phyloP scores from a whole-genome alignment of 2,113 vertebrate species.

The Nycticebus coucang region DNA sequence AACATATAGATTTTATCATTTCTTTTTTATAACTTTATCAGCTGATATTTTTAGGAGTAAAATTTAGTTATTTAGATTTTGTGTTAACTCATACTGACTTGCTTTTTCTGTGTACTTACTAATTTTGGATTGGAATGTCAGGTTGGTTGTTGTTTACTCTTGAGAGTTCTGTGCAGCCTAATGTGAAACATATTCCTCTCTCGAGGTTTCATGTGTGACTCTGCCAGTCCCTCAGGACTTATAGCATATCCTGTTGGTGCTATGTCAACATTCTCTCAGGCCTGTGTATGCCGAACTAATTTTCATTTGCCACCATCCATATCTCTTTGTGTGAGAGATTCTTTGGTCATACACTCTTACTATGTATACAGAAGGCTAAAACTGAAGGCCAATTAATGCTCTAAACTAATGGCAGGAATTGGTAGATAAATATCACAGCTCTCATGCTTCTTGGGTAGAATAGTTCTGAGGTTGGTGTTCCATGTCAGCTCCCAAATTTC shows the following conservation, averaged over 20 bases:
- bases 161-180: background rate
- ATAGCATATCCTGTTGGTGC: background rate
- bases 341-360: background rate
- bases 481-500: background rate
- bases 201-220: background rate
- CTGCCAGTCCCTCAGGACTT: background rate
- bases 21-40: background rate
- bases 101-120: background rate
- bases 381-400: background rate
- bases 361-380: background rate
- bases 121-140: background rate
- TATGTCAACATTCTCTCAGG: background rate
- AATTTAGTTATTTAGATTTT: conserved; percentile 22
- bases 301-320: background rate
- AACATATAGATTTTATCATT: background rate
- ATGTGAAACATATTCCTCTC: background rate
- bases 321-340: background rate
- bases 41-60: background rate
- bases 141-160: background rate
- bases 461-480: background rate
- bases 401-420: background rate
- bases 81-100: background rate
- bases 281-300: background rate
- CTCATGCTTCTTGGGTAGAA: background rate
- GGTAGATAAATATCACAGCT: background rate